Evolutionary conservation across 64 coral and sea anemone species (phyloP), one percentile per base, ranked within the genome.

Genomic region (Dendrophyllia cribrosa): DNA sequence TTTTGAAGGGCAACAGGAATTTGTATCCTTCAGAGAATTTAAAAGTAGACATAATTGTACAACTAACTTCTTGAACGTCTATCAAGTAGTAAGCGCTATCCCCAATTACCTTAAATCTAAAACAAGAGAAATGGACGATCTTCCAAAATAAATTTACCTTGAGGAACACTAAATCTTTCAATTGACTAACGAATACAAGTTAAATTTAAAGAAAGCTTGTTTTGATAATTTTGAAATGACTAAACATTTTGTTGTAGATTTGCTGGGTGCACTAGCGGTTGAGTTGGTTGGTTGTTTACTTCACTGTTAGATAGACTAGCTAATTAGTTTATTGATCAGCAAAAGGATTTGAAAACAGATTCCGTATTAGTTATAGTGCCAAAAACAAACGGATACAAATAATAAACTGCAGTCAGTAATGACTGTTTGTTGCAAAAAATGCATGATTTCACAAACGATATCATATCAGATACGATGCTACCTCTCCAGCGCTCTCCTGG

Each of bases 401-500:
- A 34, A 34, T 34, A 34, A 34, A 34, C 34, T 34, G 34, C 34
- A 34, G 34, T 34, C 0, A 34, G 34, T 34, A 34, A 34, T 34
- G 34, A 34, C 34, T 34, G 34, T 34, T 34, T 34, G 34, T 34
- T 34, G 34, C 34, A 34, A 34, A 34, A 34, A 34, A 34, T 1
- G 34, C 34, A 34, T 34, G 34, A 34, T 34, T 34, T 2, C 34
- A 34, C 34, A 34, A 34, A 34, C 34, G 2, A 34, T 34, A 2
- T 34, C 0, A 34, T 2, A 34, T 1, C 34, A 34, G 34, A 34
- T 34, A 34, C 34, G 34, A 21, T 13, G 22, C 52, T 58, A 85
- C 86, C 88, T 76, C 87, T 51, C 47, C 59, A 58, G 25, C 25
- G 44, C 62, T 71, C 3, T 64, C 78, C 7, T 96, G 84, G 56